phyloP scores from a whole-genome alignment of 2,113 vertebrate genomes.

The Ariopsis seemanni region DNA sequence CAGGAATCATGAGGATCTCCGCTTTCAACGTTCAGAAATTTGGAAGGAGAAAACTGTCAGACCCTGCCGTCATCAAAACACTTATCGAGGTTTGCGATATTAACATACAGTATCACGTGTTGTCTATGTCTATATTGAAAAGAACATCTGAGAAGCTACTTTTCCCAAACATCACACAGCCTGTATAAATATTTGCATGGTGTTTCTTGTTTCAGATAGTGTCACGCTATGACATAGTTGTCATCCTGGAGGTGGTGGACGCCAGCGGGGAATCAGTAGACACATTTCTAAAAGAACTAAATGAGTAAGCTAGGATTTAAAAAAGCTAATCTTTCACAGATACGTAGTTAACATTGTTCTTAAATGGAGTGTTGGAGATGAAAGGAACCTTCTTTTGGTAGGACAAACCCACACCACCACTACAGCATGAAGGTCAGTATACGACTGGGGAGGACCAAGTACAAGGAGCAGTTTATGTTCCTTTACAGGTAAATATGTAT shows the following conservation, averaged over 20 bases:
- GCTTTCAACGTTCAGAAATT: slow-evolving; percentile 61
- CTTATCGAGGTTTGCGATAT: slow-evolving; percentile 38
- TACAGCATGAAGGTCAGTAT: slow-evolving; percentile 70
- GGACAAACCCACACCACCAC: slow-evolving; percentile 49
- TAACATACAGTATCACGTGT: background rate
- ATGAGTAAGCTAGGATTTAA: slow-evolving; percentile 58
- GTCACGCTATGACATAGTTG: slow-evolving; percentile 73
- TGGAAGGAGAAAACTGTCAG: slow-evolving; percentile 54
- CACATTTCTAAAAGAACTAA: slow-evolving; percentile 65
- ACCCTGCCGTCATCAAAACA: slow-evolving; percentile 25
- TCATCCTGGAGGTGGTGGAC: slow-evolving; percentile 78
- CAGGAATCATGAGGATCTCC: slow-evolving; percentile 60
- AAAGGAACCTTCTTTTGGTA: slow-evolving; percentile 33
- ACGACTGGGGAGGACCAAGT: slow-evolving; percentile 64
- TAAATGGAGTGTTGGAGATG: background rate
- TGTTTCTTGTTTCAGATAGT: slow-evolving; percentile 63
- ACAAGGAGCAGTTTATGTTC: slow-evolving; percentile 80
- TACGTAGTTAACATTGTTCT: background rate
- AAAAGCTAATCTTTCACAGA: background rate
- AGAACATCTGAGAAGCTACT: background rate
- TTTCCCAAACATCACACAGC: background rate
- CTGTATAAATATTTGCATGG: background rate
- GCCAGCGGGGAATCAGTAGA: slow-evolving; percentile 54
- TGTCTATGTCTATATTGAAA: background rate
- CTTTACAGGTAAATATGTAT: slow-evolving; percentile 67